phyloP scores from a whole-genome alignment of 2,797 vertebrate genomes.

The Trematomus bernacchii region DNA sequence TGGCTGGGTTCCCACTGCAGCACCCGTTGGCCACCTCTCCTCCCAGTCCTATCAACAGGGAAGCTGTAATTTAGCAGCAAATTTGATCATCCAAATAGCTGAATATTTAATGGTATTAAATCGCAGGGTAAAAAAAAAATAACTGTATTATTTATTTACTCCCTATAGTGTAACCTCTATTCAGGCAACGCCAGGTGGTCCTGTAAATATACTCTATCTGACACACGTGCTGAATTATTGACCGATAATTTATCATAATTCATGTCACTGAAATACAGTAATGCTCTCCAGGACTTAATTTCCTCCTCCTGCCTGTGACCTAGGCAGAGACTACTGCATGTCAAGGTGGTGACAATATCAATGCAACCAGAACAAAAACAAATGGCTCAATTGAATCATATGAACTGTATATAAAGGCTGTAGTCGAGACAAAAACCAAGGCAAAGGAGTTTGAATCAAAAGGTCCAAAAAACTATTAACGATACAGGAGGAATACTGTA shows the following conservation, averaged over 20 bases:
- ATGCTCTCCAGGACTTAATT: conserved; percentile 63
- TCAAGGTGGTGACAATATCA: conserved; percentile 63
- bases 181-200: conserved; percentile 91
- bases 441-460: neutral
- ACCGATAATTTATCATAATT: conserved; percentile 98
- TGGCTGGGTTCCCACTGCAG: conserved; percentile 74
- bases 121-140: conserved; percentile 67
- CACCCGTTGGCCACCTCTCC: conserved; percentile 70
- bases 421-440: neutral
- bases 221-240: conserved; percentile 94
- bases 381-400: neutral
- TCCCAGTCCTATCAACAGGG: conserved; percentile 76
- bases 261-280: conserved; percentile 92
- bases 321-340: conserved; percentile 27
- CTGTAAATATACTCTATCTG: conserved; percentile 91
- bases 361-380: neutral
- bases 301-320: conserved; percentile 54
- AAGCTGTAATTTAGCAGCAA: conserved; percentile 93
- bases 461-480: neutral
- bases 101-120: conserved; percentile 99
- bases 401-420: conserved; percentile 8
- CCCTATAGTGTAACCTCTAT: conserved; percentile 89
- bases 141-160: conserved; percentile 95
- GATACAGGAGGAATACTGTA: neutral
- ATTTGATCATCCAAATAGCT: conserved; percentile 95